Conservation (phyloP, 2,888 invertebrate species). For the Brenthis daphne region DNA sequence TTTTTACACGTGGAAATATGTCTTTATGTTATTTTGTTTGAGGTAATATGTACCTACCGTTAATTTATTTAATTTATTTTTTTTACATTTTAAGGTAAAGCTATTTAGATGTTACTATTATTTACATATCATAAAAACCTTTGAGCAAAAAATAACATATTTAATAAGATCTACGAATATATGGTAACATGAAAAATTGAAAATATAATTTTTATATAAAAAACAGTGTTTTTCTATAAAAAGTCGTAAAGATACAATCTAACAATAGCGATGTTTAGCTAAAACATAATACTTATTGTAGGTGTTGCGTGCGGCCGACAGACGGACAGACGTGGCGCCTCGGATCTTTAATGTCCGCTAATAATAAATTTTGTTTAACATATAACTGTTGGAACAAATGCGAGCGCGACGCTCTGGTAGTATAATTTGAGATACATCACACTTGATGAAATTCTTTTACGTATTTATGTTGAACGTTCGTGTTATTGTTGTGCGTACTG, state of each 20-base stretch:
- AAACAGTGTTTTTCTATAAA: background rate
- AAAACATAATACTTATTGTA: constrained; percentile 40
- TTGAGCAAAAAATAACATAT: too few relatives aligned
- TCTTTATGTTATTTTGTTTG: too few relatives aligned
- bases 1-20: too few relatives aligned
- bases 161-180: too few relatives aligned
- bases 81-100: too few relatives aligned
- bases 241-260: constrained; percentile 30
- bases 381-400: constrained; percentile 50
- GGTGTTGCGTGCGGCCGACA: constrained; percentile 41
- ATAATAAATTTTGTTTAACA: constrained; percentile 54
- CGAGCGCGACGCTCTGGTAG: constrained; percentile 44
- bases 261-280: constrained; percentile 38
- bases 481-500: constrained; percentile 10
- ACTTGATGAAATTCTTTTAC: constrained; percentile 41
- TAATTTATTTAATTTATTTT: too few relatives aligned
- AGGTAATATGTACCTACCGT: too few relatives aligned
- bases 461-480: constrained; percentile 8
- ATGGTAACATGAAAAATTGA: too few relatives aligned
- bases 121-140: too few relatives aligned
- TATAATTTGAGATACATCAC: constrained; percentile 42
- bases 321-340: constrained; percentile 48
- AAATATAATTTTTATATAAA: background rate
- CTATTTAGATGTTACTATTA: too few relatives aligned
- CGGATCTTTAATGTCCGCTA: constrained; percentile 51